Evolutionary conservation across 2,113 vertebrate genomes (phyloP), one percentile per base, ranked within the genome.

Genomic region (Formicarius rufipectus): DNA sequence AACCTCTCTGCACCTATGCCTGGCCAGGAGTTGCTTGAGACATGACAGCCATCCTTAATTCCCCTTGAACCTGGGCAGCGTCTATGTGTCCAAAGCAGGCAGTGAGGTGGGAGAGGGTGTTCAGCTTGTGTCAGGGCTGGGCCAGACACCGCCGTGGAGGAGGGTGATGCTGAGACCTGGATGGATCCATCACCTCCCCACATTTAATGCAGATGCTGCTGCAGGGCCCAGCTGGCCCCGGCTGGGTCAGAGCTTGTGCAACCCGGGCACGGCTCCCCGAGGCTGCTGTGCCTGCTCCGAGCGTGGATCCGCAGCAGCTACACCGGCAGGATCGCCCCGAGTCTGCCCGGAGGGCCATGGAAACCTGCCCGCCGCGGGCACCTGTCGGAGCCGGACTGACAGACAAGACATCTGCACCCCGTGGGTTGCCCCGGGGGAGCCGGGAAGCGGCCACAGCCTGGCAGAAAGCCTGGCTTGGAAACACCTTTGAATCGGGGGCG

Each of bases 271-370:
- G 0, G 67, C 79, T 67, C 53, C 33, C 55, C 1, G 1, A 39
- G 66, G 80, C 25, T 6, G 1, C 62, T 0, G 11, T 31, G 76
- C 37, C 35, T 0, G 0, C 33, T 22, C 37, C 1, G 1, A 79
- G 40, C 4, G 0, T 0, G 1, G 39, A 22, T 14, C 19, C 0
- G 0, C 30, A 10, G 66, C 37, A 31, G 52, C 66, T n/a, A 62
- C 47, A 1, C 35, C 1, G 14, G 25, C 39, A 5, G 3, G 5
- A 44, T 30, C 2, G 0, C 7, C 55, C 55, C 4, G 0, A 25
- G 42, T 76, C 69, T 87, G 45, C 2, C 12, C 82, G 25, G 58
- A 67, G 92, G 80, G 94, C 73, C 73, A 45, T 10, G 93, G 81
- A 91, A 89, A 94, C 78, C 39, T 5, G 4, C 28, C 0, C 21